Base-by-base conservation (phyloP, 2,797 vertebrate genomes). In the Enoplosus armatus region DNA sequence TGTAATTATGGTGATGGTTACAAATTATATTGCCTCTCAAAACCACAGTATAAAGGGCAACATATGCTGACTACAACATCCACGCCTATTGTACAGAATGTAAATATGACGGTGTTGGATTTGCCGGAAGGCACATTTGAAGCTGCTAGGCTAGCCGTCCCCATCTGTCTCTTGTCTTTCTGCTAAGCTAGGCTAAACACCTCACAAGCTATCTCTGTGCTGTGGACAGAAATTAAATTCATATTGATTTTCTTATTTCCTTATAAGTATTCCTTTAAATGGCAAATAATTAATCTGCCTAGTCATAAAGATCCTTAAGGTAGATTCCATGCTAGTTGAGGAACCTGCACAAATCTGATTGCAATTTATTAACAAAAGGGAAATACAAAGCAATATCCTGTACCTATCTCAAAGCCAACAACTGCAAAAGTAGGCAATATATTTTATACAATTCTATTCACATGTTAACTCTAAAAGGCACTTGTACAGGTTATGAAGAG, bases 401-500 rank as follows among this genome's bases (percentile, higher is more conserved):
- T 2, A 15, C 4, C 39, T 20, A 5, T 54, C 22, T 26, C 12
- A 37, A 26, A 53, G 24, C 22, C 15, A 62, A 47, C 9, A 29
- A 14, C 22, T 45, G 45, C 22, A 47, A 43, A 55, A 35, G 5
- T 15, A 26, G n/a, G 35, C 22, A 31, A 41, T 6, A 22, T 26
- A 39, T 14, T 27, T 29, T 22, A 41, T 27, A 20, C 43, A 61
- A 24, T 12, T 66, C 33, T n/a, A 11, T 8, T 62, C 29, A 62
- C 48, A 67, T 3, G 29, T 27, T 35, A 39, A 43, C 4, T 14
- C 22, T 31, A 22, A 55, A 63, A 67, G 9, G 18, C 27, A 3
- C 31, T 33, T 75, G n/a, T 3, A 59, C 29, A 69, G 53, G 62
- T 66, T 51, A 27, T n/a, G 54, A 63, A 71, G 1, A 16, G n/a